Base-by-base conservation (phyloP, 1,140 invertebrate genomes). In the Periplaneta americana region DNA sequence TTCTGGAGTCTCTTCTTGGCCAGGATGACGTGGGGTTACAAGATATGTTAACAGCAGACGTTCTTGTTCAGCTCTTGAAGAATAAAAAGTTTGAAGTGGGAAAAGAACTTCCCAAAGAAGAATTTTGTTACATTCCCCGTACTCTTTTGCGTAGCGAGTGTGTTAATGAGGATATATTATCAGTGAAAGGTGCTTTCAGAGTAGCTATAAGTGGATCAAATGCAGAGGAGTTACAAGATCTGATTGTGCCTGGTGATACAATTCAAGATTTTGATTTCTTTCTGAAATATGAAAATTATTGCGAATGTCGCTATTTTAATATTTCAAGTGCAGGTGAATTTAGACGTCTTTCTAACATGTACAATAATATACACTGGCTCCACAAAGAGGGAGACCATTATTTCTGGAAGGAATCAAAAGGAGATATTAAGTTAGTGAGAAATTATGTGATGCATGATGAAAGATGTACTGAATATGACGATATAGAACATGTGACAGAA, bases 401-500 rank as follows among this genome's bases (percentile, higher is more conserved):
- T 35, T 28, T 81, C 5, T 81, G 80, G 80, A 75, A 32, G 10
- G 28, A 77, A 32, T 81, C 80, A 6, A 22, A 66, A 5, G 80
- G 80, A 37, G 48, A 78, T 36, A 31, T 81, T 33, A 31, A 8
- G 9, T 33, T 34, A 2, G 8, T 81, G 36, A 34, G 35, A 11
- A 37, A 81, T 22, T n/a, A n/a, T n/a, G n/a, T n/a, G n/a, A n/a
- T n/a, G n/a, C 36, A 37, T 37, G 36, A 9, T 37, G 8, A 9
- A 37, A 15, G 15, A 9, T 8, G 36, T 15, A 37, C 36, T 9
- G 22, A 9, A 15, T 28, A 39, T 32, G 32, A 77, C 32, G 33
- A 34, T 32, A 9, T 77, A 31, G 8, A n/a, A 13, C 18, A n/a
- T 32, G 11, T 81, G 33, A n/a, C 74, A 31, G 74, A 81, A n/a